These are phyloP conservation scores for Acropternis orthonyx DNA, from an alignment of 2,797 vertebrate species.

Conservation along the genomic window DNA sequence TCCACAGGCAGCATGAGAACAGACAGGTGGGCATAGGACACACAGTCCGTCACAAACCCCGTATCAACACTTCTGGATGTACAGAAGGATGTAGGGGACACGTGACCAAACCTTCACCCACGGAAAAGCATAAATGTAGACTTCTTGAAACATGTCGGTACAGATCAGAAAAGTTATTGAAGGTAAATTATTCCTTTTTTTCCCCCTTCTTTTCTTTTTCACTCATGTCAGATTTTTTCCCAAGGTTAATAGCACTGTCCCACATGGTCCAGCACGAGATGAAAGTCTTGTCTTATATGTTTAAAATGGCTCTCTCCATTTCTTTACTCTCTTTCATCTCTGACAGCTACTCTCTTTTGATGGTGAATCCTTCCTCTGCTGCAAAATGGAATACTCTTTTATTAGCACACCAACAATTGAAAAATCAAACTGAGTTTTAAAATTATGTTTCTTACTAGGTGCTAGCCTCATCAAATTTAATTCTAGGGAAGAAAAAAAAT, in stretches of 20 bases:
- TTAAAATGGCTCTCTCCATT: conserved; percentile 54
- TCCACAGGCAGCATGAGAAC: background rate
- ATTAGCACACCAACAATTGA: background rate
- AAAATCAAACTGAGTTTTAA: background rate
- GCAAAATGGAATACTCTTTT: conserved; percentile 10
- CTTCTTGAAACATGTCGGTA: background rate
- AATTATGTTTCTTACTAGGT: background rate
- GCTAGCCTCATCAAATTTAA: background rate
- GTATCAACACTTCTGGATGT: background rate
- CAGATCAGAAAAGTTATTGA: conserved; percentile 47
- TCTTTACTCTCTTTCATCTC: conserved; percentile 65
- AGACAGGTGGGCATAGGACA: background rate
- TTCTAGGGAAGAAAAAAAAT: background rate
- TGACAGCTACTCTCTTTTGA: conserved; percentile 54
- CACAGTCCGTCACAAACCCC: background rate
- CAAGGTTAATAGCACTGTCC: conserved; percentile 59
- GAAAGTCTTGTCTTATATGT: conserved; percentile 59
- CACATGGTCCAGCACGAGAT: conserved; percentile 49
- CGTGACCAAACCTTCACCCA: background rate
- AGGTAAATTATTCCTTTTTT: background rate
- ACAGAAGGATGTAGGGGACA: background rate
- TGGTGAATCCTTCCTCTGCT: conserved; percentile 17
- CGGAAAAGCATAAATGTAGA: background rate
- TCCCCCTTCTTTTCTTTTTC: background rate
- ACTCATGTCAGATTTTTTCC: conserved; percentile 19